Conservation (phyloP, 2,797 vertebrate species). For the Rhincodon typus region DNA sequence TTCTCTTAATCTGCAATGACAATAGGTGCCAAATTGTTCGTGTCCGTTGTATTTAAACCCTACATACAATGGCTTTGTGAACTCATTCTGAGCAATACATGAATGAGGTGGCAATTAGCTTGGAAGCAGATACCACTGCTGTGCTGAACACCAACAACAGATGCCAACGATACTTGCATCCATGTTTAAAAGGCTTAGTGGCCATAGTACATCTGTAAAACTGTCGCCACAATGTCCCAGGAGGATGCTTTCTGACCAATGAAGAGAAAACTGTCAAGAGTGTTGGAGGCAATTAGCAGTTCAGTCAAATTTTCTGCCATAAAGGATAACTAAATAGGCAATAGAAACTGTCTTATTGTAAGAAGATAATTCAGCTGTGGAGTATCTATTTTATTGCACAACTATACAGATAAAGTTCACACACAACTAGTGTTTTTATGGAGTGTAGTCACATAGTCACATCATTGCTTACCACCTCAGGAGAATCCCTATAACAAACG, state of each 20-base stretch:
- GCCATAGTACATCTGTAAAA: background rate
- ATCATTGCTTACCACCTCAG: background rate
- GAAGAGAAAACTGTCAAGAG: background rate
- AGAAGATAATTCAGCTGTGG: background rate
- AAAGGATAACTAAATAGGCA: background rate
- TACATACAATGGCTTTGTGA: background rate
- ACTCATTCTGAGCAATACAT: background rate
- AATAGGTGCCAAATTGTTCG: background rate
- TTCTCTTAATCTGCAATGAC: background rate
- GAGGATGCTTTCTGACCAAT: background rate
- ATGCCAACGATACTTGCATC: background rate
- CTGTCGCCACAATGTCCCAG: background rate
- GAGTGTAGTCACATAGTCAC: background rate
- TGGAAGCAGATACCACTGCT: background rate
- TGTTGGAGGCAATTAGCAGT: background rate
- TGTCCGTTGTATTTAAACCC: background rate
- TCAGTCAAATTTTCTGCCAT: background rate
- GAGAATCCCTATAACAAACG: background rate
- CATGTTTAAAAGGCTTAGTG: background rate
- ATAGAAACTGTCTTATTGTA: background rate
- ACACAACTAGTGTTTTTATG: background rate
- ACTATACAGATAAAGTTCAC: background rate
- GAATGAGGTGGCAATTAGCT: background rate
- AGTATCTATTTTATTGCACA: background rate
- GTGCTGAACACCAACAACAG: background rate